Percentiles rank a stretch among this genome's conserved stretches.
Evolutionary conservation across 2,113 vertebrate species (phyloP).

Genomic region (Perca flavescens): DNA sequence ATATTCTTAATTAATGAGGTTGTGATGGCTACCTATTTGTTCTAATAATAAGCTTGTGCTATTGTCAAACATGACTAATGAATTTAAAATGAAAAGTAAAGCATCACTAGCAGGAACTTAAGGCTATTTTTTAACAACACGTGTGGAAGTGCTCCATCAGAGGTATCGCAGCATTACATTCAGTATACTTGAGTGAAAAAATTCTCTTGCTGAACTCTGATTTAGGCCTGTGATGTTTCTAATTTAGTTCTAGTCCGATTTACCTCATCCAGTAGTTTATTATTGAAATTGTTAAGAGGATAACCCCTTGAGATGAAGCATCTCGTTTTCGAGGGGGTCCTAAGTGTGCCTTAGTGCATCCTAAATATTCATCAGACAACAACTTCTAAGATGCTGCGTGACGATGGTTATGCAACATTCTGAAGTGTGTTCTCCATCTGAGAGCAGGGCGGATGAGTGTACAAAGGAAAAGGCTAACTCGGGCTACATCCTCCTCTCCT

Average conservation of each 20-base stretch:
- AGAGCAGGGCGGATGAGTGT: constrained; percentile 48
- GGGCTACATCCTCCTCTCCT: constrained; percentile 48
- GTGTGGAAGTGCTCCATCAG: neutral
- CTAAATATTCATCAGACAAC: constrained; percentile 40
- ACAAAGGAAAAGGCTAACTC: constrained; percentile 56
- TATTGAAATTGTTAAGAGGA: too few species aligned
- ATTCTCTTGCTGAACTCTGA: neutral
- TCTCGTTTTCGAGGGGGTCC: too few species aligned
- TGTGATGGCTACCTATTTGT: constrained; percentile 4
- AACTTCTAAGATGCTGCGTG: constrained; percentile 42
- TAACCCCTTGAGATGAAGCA: too few species aligned
- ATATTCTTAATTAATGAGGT: neutral
- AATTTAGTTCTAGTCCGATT: neutral
- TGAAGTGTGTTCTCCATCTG: constrained; percentile 47
- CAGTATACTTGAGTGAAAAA: neutral
- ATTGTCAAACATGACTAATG: neutral
- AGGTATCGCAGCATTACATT: neutral
- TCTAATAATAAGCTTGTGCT: neutral
- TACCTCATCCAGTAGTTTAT: neutral
- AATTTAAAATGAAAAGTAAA: neutral
- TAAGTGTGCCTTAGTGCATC: neutral
- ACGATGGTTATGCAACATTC: constrained; percentile 60
- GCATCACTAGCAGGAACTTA: neutral
- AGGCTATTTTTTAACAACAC: neutral
- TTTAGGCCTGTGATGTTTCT: neutral